Evolutionary conservation across 92 coral and sea anemone genomes (phyloP), one percentile per base, ranked within the genome.

Genomic region (Palythoa heliodiscus): DNA sequence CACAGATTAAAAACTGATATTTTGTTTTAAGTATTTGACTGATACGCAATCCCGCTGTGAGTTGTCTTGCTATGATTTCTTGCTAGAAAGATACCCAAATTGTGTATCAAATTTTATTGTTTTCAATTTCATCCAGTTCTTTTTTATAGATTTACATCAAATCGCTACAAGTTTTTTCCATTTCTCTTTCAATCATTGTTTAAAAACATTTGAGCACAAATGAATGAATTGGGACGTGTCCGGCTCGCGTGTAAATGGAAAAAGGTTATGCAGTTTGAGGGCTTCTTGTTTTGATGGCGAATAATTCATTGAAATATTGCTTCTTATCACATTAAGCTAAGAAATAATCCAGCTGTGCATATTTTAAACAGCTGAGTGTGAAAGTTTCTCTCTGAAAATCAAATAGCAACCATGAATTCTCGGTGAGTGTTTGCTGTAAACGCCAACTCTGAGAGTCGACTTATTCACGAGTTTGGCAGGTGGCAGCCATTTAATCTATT

Each of bases 381-480:
- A 84, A 83, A 60, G 66, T 61, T 83, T 79, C 87, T 88, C 89
- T 76, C 92, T 76, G 84, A 74, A 74, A 82, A 83, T 87, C 98
- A 92, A 92, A 94, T 88, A 92, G 98, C 93, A 92, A 94, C 95
- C 84, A 81, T 73, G 82, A 76, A 57, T 92, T 86, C 88, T 92
- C 90, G 87, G 75, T 68, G 82, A 82, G 73, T 92, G 88, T 90
- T 92, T 92, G 87, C 89, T 67, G 73, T 81, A 85, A 92, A 87
- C 82, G 77, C 85, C 87, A 90, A 86, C 76, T 76, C 88, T 83
- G 52, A 24, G 75, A 89, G 79, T 75, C 43, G 87, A 77, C 73
- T 69, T 83, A 75, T 89, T 89, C 82, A 75, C 52, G 17, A 69
- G 23, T 11, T 7, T 69, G 90, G 85, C 92, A 89, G 90, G 66